Evolutionary conservation across 2,888 invertebrate genomes (phyloP), one percentile per base, ranked within the genome.

Genomic region (Pachymerium ferrugineum): DNA sequence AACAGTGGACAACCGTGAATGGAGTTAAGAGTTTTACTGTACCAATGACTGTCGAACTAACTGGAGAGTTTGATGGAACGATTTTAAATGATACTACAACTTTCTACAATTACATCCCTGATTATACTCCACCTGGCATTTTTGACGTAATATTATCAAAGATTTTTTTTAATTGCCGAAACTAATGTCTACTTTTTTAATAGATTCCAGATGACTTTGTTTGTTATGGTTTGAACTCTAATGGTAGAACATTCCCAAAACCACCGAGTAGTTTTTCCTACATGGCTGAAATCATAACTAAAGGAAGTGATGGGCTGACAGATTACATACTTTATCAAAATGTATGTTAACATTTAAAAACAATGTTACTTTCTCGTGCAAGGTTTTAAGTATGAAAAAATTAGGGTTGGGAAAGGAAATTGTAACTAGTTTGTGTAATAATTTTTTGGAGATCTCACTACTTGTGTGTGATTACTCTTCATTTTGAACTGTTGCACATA

Each of bases 281-380:
- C n/a, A 19, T 35, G n/a, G 25, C 28, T 71, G 71, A 71, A 38
- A 71, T 71, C 10, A 25, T 71, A 28, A 71, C 33, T 30, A 3
- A 30, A 69, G 28, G 10, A 1, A 6, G 14, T n/a, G 30, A 16
- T n/a, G 16, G 31, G n/a, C 0, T n/a, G 10, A 25, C 3, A 28
- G 8, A 69, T 69, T 16, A 38, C 19, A 28, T 33, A 12, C 22
- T 38, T 38, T 38, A 71, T n/a, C 38, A 71, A 22, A 33, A 71
- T 33, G 38, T 71, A 19, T 10, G 10, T 54, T 54, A 22, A 6
- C 62, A 54, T 54, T 54, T 54, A 35, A 12, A n/a, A 35, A n/a
- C n/a, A n/a, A n/a, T n/a, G n/a, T n/a, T n/a, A n/a, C n/a, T n/a
- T n/a, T n/a, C n/a, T n/a, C n/a, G n/a, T n/a, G n/a, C n/a, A n/a